A percentile compares a stretch with the other conserved stretches of the same genome.
Conservation (phyloP, 2,888 invertebrate species). For the Chironomus riparius region DNA sequence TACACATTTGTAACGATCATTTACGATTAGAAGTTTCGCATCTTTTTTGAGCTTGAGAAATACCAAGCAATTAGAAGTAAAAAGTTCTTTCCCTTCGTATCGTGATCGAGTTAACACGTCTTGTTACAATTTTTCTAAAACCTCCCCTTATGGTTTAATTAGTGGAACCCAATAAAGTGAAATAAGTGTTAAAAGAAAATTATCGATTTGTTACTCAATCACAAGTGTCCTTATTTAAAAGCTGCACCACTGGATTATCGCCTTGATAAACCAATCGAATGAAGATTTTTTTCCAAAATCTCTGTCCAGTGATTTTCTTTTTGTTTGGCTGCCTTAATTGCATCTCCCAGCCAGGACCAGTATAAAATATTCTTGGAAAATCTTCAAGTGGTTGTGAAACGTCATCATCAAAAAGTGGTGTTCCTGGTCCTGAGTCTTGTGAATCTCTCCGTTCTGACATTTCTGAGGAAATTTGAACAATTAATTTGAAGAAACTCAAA, state of each 20-base stretch:
- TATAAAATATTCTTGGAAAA: conserved; percentile 70
- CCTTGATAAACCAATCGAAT: conserved; percentile 69
- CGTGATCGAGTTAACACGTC: too few relatives aligned
- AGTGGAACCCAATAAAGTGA: too few relatives aligned
- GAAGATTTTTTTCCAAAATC: conserved; percentile 96
- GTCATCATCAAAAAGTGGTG: conserved; percentile 89
- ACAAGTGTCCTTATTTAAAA: conserved; percentile 68
- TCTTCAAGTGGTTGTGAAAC: conserved; percentile 84
- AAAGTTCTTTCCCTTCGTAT: too few relatives aligned
- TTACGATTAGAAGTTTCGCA: too few relatives aligned
- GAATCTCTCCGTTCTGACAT: conserved; percentile 46
- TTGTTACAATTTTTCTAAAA: too few relatives aligned
- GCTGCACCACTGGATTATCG: conserved; percentile 76
- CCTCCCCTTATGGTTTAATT: too few relatives aligned
- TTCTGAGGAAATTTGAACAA: conserved; percentile 32
- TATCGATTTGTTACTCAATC: too few relatives aligned
- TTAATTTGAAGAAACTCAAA: not conserved
- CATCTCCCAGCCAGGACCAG: conserved; percentile 92
- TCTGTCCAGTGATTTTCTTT: conserved; percentile 89
- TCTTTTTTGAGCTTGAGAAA: too few relatives aligned
- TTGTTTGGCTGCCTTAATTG: conserved; percentile 91
- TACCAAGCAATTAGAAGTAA: too few relatives aligned
- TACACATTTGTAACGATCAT: too few relatives aligned
- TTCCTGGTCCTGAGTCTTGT: conserved; percentile 72
- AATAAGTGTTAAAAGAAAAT: too few relatives aligned